These are phyloP conservation scores for Onychomys torridus DNA, from an alignment of 2,797 vertebrate species.

Conservation along the genomic window DNA sequence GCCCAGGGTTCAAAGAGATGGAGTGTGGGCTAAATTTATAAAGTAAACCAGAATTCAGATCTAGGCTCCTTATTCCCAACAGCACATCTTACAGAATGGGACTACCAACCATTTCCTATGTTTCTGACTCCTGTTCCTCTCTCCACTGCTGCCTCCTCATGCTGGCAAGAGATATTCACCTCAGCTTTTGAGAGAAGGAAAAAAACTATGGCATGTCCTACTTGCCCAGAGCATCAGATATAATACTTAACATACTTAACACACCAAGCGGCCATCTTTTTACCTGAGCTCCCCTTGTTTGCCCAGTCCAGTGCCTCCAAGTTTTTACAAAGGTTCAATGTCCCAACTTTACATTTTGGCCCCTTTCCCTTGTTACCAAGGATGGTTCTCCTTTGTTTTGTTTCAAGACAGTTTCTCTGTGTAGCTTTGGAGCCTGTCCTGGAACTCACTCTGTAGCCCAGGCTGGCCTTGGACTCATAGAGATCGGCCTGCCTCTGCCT, in stretches of 20 bases:
- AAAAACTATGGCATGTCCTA: neutral
- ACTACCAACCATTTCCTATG: neutral
- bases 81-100: slow-evolving; percentile 29
- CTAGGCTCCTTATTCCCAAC: slow-evolving; percentile 24
- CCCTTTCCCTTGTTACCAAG: slow-evolving; percentile 19
- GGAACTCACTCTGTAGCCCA: too few species aligned
- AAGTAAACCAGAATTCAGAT: slow-evolving; percentile 51
- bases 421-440: too few species aligned
- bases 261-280: slow-evolving; percentile 14
- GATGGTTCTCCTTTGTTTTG: neutral
- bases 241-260: neutral
- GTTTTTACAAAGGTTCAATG: slow-evolving; percentile 36
- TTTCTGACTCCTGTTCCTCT: neutral
- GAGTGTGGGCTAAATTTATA: slow-evolving; percentile 35
- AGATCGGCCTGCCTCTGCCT: too few species aligned
- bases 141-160: slow-evolving; percentile 4
- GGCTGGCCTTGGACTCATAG: too few species aligned
- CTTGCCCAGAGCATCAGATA: slow-evolving; percentile 48
- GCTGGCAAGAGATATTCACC: neutral
- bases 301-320: neutral
- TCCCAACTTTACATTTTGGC: slow-evolving; percentile 36
- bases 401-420: too few species aligned
- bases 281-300: slow-evolving; percentile 13
- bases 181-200: slow-evolving; percentile 25
- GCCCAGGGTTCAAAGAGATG: slow-evolving; percentile 12